Conservation (phyloP, 2,113 vertebrate species). For the Equus quagga region DNA sequence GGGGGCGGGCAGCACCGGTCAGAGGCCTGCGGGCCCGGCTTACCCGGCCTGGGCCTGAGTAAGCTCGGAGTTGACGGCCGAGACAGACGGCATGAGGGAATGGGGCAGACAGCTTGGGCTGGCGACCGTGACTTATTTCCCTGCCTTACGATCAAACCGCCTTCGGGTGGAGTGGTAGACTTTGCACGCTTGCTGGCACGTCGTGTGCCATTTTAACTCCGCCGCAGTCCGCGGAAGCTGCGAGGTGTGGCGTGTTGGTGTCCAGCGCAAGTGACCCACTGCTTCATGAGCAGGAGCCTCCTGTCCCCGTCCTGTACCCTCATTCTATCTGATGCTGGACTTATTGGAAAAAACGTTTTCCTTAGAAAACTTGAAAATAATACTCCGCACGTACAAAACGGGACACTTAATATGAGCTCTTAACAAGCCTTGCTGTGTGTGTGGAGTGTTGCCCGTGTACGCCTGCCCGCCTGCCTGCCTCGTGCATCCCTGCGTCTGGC, state of each 20-base stretch:
- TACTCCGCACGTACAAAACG: not conserved
- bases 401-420: not conserved
- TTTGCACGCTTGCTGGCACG: too few species aligned
- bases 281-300: not conserved
- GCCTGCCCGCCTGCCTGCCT: fast-evolving
- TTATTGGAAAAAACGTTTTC: not conserved
- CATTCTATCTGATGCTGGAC: too few species aligned
- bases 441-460: not conserved
- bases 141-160: not conserved
- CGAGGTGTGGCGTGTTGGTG: too few species aligned
- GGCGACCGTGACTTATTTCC: not conserved
- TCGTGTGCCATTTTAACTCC: too few species aligned
- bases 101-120: not conserved
- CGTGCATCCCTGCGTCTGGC: not conserved
- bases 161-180: not conserved
- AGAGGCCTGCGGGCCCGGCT: not conserved
- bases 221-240: too few species aligned
- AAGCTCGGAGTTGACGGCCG: not conserved
- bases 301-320: fast-evolving
- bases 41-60: not conserved
- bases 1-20: not conserved
- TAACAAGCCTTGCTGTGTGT: not conserved
- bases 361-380: not conserved
- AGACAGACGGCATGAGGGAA: not conserved
- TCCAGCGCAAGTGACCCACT: fast-evolving